Percentiles rank a stretch among this genome's conserved stretches.
These are phyloP conservation scores for Germaria angustata DNA, from an alignment of 2,888 invertebrate genomes.

Conservation along the genomic window DNA sequence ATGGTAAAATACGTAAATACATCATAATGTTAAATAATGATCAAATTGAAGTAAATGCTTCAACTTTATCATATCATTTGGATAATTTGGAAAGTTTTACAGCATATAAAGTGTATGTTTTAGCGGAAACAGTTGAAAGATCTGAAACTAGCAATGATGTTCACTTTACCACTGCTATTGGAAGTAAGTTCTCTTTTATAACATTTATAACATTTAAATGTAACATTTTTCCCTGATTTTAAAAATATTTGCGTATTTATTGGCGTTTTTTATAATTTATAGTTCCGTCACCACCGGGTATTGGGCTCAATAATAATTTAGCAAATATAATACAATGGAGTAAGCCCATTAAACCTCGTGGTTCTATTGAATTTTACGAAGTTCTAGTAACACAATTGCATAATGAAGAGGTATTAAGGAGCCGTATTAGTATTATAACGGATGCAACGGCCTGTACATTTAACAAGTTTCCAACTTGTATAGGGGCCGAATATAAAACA, in stretches of 20 bases:
- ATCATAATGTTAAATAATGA: conserved; percentile 68
- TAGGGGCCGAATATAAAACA: conserved; percentile 69
- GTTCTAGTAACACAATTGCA: conserved; percentile 75
- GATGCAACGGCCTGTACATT: conserved; percentile 68
- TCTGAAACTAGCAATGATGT: conserved; percentile 82
- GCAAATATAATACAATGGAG: conserved; percentile 80
- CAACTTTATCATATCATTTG: conserved; percentile 63
- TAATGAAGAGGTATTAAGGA: conserved; percentile 69
- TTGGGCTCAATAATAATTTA: conserved; percentile 56
- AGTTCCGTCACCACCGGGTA: conserved; percentile 74
- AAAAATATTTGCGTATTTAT: neutral
- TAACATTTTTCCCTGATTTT: too few relatives aligned
- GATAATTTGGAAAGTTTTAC: conserved; percentile 82
- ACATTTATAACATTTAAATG: too few relatives aligned
- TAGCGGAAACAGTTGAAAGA: conserved; percentile 86
- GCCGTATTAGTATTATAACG: conserved; percentile 69
- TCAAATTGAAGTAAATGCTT: conserved; percentile 52
- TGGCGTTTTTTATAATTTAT: neutral
- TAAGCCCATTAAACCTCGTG: conserved; percentile 81
- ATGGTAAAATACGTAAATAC: conserved; percentile 84
- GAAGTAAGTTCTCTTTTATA: conserved; percentile 77
- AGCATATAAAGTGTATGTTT: conserved; percentile 85
- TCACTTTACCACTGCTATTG: conserved; percentile 83
- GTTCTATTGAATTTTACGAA: conserved; percentile 83
- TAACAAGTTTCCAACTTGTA: conserved; percentile 68